These are phyloP conservation scores for Lasioglossum albipes DNA, from an alignment of 1,140 invertebrate species.

Conservation along the genomic window DNA sequence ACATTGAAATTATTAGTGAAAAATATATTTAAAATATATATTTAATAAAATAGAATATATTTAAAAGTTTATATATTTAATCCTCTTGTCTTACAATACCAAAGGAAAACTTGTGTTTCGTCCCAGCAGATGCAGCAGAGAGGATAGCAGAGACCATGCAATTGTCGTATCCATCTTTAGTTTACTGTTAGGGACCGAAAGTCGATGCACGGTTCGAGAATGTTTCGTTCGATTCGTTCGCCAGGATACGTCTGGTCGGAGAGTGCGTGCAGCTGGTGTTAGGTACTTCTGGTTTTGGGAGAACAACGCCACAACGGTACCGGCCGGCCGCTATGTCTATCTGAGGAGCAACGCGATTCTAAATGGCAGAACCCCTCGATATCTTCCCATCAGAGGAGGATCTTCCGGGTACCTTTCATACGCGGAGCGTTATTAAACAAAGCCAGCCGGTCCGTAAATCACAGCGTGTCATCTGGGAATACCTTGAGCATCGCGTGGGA, in stretches of 20 bases:
- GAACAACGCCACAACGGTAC: background rate
- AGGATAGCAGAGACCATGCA: too few species aligned
- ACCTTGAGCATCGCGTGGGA: conserved; percentile 5
- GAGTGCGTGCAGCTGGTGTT: conserved; percentile 33
- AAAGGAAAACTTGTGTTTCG: too few species aligned
- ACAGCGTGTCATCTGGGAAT: conserved; percentile 3
- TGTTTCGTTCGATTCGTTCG: too few species aligned
- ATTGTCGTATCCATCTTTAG: too few species aligned
- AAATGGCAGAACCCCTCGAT: conserved; percentile 27
- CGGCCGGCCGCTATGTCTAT: conserved; percentile 2
- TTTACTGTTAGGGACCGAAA: too few species aligned
- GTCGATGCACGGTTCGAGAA: too few species aligned
- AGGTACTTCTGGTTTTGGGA: conserved; percentile 23
- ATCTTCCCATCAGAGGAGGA: conserved; percentile 11
- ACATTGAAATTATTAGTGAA: too few species aligned
- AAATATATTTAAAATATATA: too few species aligned
- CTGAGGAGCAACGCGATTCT: conserved; percentile 4
- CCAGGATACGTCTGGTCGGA: background rate
- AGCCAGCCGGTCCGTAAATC: conserved; percentile 22
- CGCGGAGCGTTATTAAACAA: conserved; percentile 34
- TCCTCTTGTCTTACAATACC: too few species aligned
- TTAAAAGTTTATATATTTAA: too few species aligned
- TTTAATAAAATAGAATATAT: too few species aligned
- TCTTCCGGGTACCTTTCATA: conserved; percentile 26
- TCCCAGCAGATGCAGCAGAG: too few species aligned